These are phyloP conservation scores for Ceratitis capitata DNA, from an alignment of 1,140 invertebrate species.

Conservation along the genomic window DNA sequence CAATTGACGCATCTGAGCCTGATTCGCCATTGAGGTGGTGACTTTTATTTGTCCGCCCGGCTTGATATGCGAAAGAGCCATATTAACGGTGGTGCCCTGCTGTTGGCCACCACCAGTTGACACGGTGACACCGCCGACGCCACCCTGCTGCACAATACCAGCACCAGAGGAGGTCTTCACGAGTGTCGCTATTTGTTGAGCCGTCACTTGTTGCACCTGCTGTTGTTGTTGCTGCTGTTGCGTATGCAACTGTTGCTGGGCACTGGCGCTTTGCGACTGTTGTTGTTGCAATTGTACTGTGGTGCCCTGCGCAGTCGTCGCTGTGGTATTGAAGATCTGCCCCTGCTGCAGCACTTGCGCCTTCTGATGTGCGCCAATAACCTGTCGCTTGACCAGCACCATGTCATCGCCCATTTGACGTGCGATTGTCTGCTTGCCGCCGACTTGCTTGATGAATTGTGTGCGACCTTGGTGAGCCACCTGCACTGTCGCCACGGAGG, in stretches of 20 bases:
- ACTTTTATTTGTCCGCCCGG: slow-evolving; percentile 67
- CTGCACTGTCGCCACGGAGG: slow-evolving; percentile 52
- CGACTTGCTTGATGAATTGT: slow-evolving; percentile 65
- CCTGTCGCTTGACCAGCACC: slow-evolving; percentile 76
- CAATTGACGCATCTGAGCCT: slow-evolving; percentile 75
- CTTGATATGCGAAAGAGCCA: slow-evolving; percentile 62
- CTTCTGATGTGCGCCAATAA: slow-evolving; percentile 63
- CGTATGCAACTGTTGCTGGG: slow-evolving; percentile 50
- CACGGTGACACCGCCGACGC: slow-evolving; percentile 55
- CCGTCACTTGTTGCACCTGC: slow-evolving; percentile 58
- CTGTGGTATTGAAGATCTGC: slow-evolving; percentile 56
- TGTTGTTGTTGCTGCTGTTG: slow-evolving; percentile 41
- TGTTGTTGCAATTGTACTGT: slow-evolving; percentile 49
- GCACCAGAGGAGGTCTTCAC: slow-evolving; percentile 66
- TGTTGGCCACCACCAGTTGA: slow-evolving; percentile 65
- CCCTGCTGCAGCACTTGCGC: slow-evolving; percentile 66
- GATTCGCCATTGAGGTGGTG: slow-evolving; percentile 67
- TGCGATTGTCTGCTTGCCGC: slow-evolving; percentile 66
- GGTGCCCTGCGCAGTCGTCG: slow-evolving; percentile 12
- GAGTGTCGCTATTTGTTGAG: slow-evolving; percentile 59
- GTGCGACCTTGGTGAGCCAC: slow-evolving; percentile 52
- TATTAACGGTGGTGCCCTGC: slow-evolving; percentile 55
- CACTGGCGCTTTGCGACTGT: slow-evolving; percentile 43
- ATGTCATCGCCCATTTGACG: slow-evolving; percentile 72
- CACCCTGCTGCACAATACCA: slow-evolving; percentile 43